Conservation (phyloP, 2,113 vertebrate genomes). For the Chascanopsetta lugubris region DNA sequence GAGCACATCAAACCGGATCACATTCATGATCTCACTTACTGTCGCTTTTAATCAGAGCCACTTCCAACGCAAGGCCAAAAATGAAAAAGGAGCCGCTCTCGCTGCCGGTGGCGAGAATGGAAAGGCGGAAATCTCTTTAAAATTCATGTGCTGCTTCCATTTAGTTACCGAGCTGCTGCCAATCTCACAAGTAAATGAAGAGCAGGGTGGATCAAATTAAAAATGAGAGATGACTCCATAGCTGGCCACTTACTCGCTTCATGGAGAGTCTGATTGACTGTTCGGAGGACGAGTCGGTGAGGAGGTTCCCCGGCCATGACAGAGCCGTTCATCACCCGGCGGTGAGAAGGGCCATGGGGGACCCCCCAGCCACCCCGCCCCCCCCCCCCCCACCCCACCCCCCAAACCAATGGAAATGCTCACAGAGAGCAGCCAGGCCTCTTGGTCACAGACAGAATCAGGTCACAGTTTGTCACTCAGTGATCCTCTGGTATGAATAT, state of each 20-base stretch:
- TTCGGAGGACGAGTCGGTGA: conserved; percentile 3
- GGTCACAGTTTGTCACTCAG: conserved; percentile 22
- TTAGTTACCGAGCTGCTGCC: not conserved
- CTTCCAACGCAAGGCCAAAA: conserved; percentile 3
- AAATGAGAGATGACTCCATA: conserved; percentile 4
- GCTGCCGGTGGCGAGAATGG: not conserved
- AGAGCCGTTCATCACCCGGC: conserved; percentile 18
- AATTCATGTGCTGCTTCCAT: not conserved
- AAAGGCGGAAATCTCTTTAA: not conserved
- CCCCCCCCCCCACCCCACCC: too few relatives aligned
- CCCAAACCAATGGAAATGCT: conserved; percentile 52
- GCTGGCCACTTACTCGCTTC: not conserved
- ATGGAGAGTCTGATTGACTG: conserved; percentile 20
- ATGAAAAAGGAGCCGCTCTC: not conserved
- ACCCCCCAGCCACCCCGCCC: too few relatives aligned
- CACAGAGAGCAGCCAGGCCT: conserved; percentile 39
- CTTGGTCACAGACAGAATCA: conserved; percentile 51
- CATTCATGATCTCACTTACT: not conserved
- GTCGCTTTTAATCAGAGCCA: conserved; percentile 21
- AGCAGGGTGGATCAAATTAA: conserved; percentile 19
- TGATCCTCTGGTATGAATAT: conserved; percentile 38
- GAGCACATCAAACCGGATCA: not conserved
- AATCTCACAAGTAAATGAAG: not conserved
- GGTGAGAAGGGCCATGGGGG: conserved; percentile 30
- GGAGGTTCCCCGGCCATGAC: conserved; percentile 16